A percentile compares a stretch with the other conserved stretches of the same genome.
phyloP scores from a whole-genome alignment of 2,113 vertebrate genomes.

The Cricetomys ansorgei region DNA sequence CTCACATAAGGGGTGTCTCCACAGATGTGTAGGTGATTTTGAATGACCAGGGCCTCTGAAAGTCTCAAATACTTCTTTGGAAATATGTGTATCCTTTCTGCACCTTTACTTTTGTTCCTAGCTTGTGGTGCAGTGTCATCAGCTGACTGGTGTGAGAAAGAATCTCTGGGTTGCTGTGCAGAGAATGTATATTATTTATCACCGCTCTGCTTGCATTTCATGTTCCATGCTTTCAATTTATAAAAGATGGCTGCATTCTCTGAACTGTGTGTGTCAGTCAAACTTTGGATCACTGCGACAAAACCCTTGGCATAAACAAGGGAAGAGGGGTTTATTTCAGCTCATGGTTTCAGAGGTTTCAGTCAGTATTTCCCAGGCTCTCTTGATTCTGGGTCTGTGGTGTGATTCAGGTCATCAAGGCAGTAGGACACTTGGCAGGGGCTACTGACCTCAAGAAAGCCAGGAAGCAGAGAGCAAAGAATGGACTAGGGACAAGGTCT shows the following conservation, averaged over 20 bases:
- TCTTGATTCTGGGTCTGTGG: background rate
- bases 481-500: background rate
- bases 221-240: background rate
- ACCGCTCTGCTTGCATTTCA: slow-evolving; percentile 47
- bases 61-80: slow-evolving; percentile 21
- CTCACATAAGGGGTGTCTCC: background rate
- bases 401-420: background rate
- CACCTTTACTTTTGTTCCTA: slow-evolving; percentile 35
- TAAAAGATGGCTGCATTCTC: slow-evolving; percentile 5
- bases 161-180: background rate
- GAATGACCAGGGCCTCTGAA: slow-evolving; percentile 19
- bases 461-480: background rate
- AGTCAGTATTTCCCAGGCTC: background rate
- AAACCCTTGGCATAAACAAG: background rate
- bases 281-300: background rate
- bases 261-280: background rate
- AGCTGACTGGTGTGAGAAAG: background rate
- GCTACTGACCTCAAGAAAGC: background rate
- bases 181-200: background rate
- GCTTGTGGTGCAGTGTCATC: background rate
- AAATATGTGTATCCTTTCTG: slow-evolving; percentile 34
- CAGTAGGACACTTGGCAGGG: background rate
- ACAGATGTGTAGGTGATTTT: background rate
- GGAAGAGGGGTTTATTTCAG: background rate
- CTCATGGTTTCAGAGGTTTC: background rate